phyloP scores from a whole-genome alignment of 1,140 invertebrate genomes.

The Branchinecta lynchi region DNA sequence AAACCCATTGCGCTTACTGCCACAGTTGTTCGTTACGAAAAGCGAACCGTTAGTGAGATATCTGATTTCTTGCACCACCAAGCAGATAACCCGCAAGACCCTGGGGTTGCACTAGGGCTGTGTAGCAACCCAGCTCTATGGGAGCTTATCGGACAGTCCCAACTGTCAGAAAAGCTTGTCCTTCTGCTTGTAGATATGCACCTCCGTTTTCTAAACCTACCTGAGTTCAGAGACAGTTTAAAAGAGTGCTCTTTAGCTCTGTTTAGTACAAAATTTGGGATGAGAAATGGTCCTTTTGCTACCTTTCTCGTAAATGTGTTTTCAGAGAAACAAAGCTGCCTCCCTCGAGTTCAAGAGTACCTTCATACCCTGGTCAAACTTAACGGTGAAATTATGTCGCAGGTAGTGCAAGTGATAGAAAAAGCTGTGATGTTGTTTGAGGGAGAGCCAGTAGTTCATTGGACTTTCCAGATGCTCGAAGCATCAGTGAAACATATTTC shows the following conservation, averaged over 20 bases:
- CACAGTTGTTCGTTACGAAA: background rate
- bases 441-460: background rate
- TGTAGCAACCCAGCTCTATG: background rate
- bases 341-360: too few relatives aligned
- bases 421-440: too few relatives aligned
- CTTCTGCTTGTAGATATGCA: background rate
- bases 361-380: too few relatives aligned
- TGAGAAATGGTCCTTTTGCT: background rate
- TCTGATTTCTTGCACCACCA: background rate
- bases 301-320: background rate
- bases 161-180: background rate
- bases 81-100: too few relatives aligned
- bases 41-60: background rate
- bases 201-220: background rate
- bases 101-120: background rate
- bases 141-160: background rate
- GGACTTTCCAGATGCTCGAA: background rate
- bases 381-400: too few relatives aligned
- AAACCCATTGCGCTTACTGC: background rate
- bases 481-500: background rate
- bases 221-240: conserved; percentile 3
- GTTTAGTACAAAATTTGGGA: background rate
- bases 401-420: too few relatives aligned
- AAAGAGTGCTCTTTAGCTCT: background rate
- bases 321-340: background rate